These are phyloP conservation scores for Conops quadrifasciatus DNA, from an alignment of 2,888 invertebrate species.

Conservation along the genomic window DNA sequence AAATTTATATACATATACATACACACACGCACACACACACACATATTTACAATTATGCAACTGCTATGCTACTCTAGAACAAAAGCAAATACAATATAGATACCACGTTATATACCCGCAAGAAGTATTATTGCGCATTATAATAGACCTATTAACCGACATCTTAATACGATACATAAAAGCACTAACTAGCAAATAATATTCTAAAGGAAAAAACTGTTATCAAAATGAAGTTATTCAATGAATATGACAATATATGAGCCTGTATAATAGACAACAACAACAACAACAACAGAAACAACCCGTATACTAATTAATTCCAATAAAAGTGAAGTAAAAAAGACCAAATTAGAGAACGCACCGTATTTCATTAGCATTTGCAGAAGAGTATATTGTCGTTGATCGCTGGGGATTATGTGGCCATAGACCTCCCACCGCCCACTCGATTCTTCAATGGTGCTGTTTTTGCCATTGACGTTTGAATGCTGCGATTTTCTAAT, in stretches of 20 bases:
- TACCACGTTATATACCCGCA: too few relatives aligned
- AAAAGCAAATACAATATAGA: conserved; percentile 1
- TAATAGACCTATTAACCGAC: conserved; percentile 22
- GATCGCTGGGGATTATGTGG: too few relatives aligned
- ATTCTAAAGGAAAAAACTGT: conserved; percentile 29
- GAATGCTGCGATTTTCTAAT: too few relatives aligned
- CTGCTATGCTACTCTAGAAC: neutral
- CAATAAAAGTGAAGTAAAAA: neutral
- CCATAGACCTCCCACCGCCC: too few relatives aligned
- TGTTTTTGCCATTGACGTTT: too few relatives aligned
- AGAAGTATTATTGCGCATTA: conserved; percentile 10
- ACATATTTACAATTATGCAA: conserved; percentile 34
- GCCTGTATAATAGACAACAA: conserved; percentile 34
- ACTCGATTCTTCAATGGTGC: too few relatives aligned
- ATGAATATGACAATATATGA: conserved; percentile 42
- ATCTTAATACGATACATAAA: conserved; percentile 24
- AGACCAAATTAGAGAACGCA: neutral
- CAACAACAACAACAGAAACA: too few relatives aligned
- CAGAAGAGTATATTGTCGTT: too few relatives aligned
- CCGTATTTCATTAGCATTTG: neutral
- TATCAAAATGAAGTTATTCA: conserved; percentile 35
- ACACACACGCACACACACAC: conserved; percentile 27
- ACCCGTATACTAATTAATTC: conserved; percentile 30
- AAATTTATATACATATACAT: conserved; percentile 38
- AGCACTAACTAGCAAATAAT: conserved; percentile 17